A percentile compares a stretch with the other conserved stretches of the same genome.
Evolutionary conservation across 1,140 invertebrate genomes (phyloP).

Genomic region (Anoplolepis gracilipes): DNA sequence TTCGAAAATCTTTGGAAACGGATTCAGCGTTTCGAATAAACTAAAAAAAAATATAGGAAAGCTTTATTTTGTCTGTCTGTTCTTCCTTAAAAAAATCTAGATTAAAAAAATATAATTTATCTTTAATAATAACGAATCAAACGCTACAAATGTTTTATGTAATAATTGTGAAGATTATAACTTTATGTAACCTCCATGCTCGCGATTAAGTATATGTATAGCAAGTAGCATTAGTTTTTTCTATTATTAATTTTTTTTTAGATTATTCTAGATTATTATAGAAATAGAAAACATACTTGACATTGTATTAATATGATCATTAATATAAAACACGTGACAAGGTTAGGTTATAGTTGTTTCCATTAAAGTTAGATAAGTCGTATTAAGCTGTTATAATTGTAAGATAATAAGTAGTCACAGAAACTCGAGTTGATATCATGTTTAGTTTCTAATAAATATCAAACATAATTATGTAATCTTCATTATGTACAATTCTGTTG

Average conservation of each 20-base stretch:
- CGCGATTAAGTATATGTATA: too few relatives aligned
- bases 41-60: not conserved
- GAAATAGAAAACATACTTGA: not conserved
- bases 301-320: not conserved
- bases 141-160: not conserved
- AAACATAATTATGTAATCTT: not conserved
- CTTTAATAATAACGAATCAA: not conserved
- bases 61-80: not conserved
- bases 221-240: not conserved
- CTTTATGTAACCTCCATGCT: not conserved
- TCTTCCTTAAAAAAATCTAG: not conserved
- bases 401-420: not conserved
- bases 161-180: not conserved
- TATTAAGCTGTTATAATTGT: not conserved
- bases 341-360: not conserved
- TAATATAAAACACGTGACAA: not conserved
- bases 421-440: not conserved
- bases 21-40: not conserved
- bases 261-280: too few relatives aligned
- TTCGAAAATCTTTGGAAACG: not conserved
- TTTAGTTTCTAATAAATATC: not conserved
- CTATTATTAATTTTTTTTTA: not conserved
- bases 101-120: conserved; percentile 32
- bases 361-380: not conserved
- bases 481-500: not conserved